Conservation (phyloP, 2,113 vertebrate genomes). For the Plectropomus leopardus region DNA sequence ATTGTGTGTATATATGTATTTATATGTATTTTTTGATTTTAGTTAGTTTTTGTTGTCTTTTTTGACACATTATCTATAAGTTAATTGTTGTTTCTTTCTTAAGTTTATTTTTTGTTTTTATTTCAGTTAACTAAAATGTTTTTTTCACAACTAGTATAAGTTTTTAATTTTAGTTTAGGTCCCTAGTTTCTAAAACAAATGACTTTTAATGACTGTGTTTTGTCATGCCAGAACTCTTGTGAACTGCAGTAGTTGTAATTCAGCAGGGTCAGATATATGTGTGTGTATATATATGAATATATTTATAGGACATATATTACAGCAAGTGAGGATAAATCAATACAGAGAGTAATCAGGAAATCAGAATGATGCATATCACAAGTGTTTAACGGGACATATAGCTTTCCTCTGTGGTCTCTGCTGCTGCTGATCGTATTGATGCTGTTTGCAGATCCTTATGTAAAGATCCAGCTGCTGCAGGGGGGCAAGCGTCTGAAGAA, state of each 20-base stretch:
- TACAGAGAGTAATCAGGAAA: neutral
- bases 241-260: neutral
- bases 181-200: neutral
- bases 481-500: slow-evolving; percentile 98
- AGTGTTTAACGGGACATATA: neutral
- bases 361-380: neutral
- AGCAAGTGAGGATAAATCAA: neutral
- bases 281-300: too few species aligned
- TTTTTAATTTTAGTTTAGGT: too few species aligned
- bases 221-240: neutral
- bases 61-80: too few species aligned
- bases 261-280: neutral
- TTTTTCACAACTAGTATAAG: too few species aligned
- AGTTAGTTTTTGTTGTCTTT: too few species aligned
- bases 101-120: too few species aligned
- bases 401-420: neutral
- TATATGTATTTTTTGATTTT: too few species aligned
- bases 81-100: too few species aligned
- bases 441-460: slow-evolving; percentile 91
- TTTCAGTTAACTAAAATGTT: too few species aligned
- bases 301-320: too few species aligned
- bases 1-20: too few species aligned
- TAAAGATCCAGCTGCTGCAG: slow-evolving; percentile 98
- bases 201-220: neutral
- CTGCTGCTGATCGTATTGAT: slow-evolving; percentile 18